phyloP scores from a whole-genome alignment of 2,797 vertebrate species.

The Dallia pectoralis region DNA sequence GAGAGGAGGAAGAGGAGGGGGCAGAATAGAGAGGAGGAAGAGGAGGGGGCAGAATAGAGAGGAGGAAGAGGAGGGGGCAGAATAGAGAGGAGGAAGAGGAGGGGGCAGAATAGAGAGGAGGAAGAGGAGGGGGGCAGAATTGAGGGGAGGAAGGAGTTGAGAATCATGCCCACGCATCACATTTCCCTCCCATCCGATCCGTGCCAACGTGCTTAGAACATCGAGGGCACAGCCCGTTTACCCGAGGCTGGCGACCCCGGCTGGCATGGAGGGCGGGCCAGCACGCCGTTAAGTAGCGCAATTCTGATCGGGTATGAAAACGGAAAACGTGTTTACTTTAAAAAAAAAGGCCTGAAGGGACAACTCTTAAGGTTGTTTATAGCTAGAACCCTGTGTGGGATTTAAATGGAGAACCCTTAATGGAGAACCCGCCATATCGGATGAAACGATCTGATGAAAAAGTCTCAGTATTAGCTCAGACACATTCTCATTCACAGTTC shows the following conservation, averaged over 20 bases:
- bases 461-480: slow-evolving; percentile 40
- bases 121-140: neutral
- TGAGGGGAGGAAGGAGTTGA: neutral
- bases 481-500: neutral
- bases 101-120: neutral
- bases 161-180: neutral
- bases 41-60: slow-evolving; percentile 9
- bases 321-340: neutral
- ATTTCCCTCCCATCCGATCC: neutral
- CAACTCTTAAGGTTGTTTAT: slow-evolving; percentile 14
- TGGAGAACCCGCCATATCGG: no score
- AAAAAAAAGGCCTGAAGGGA: neutral
- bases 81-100: slow-evolving; percentile 38
- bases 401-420: no score
- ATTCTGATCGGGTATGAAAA: neutral
- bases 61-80: slow-evolving; percentile 22
- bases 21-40: slow-evolving; percentile 41
- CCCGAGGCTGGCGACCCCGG: neutral
- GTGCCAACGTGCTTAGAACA: slow-evolving; percentile 7
- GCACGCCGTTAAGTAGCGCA: neutral
- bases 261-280: neutral
- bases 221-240: neutral
- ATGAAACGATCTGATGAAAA: neutral
- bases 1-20: slow-evolving; percentile 38
- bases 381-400: slow-evolving; percentile 19